Evolutionary conservation across 2,113 vertebrate species (phyloP).

Genomic region (Heterochromis multidens): DNA sequence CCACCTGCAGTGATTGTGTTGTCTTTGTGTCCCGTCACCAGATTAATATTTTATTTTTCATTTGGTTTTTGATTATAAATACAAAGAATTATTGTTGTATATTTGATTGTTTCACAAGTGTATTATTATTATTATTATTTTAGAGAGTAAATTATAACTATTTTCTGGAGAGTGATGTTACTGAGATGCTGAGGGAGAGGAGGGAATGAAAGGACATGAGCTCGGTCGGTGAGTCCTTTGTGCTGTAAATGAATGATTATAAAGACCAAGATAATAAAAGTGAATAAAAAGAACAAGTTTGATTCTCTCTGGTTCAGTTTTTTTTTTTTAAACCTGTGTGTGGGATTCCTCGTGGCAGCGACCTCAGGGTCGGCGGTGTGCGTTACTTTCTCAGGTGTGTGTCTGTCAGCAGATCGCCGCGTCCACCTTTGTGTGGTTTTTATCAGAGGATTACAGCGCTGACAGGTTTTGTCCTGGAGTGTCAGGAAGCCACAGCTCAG

Average conservation of each 20-base stretch:
- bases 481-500: constrained; percentile 12
- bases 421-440: constrained; percentile 23
- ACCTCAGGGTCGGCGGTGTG: constrained; percentile 36
- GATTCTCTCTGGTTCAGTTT: neutral
- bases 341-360: constrained; percentile 5
- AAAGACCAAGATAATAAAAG: constrained; percentile 36
- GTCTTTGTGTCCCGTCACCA: constrained; percentile 3
- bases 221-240: neutral
- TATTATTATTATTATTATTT: constrained; percentile 56
- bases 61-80: constrained; percentile 4
- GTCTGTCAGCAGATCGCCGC: constrained; percentile 15
- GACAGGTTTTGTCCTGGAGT: constrained; percentile 51
- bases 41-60: constrained; percentile 13
- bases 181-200: neutral
- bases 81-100: constrained; percentile 47
- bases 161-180: constrained; percentile 50
- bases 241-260: constrained; percentile 40
- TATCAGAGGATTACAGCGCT: constrained; percentile 14
- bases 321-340: neutral
- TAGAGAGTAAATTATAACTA: constrained; percentile 68
- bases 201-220: constrained; percentile 2
- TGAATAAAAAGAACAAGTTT: neutral
- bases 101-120: constrained; percentile 44
- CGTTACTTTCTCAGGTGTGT: constrained; percentile 57
- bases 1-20: constrained; percentile 7